A percentile compares a stretch with the other conserved stretches of the same genome.
phyloP scores from a whole-genome alignment of 1,140 invertebrate species.

The Lepidurus arcticus region DNA sequence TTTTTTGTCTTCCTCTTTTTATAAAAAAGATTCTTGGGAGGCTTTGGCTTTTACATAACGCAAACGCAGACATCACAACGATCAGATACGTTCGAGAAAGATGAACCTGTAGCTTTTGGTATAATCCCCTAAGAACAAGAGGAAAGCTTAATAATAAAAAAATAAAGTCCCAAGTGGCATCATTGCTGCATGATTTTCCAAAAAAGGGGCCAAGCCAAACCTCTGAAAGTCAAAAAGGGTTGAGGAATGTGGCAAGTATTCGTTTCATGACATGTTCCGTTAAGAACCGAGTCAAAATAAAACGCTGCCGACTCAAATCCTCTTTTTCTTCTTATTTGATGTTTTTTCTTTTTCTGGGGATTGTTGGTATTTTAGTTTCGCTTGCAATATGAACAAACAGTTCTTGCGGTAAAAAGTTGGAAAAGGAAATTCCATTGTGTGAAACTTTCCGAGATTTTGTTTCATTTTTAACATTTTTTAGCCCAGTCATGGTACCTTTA shows the following conservation, averaged over 20 bases:
- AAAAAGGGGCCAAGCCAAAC: not conserved
- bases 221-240: not conserved
- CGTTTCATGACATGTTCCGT: not conserved
- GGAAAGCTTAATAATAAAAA: not conserved
- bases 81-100: slow-evolving; percentile 7
- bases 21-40: too few relatives aligned
- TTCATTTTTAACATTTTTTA: not conserved
- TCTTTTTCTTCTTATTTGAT: not conserved
- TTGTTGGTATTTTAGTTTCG: not conserved
- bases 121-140: not conserved
- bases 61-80: not conserved
- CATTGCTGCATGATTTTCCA: not conserved
- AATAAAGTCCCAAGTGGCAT: not conserved
- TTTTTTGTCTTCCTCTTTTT: too few relatives aligned
- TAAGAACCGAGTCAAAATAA: not conserved
- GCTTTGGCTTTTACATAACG: slow-evolving; percentile 3
- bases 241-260: not conserved
- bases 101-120: slow-evolving; percentile 8
- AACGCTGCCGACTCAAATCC: not conserved
- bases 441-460: too few relatives aligned
- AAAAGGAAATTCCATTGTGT: not conserved
- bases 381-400: not conserved
- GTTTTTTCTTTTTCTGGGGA: not conserved
- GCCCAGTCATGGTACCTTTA: not conserved
- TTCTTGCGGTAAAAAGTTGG: not conserved